phyloP scores from a whole-genome alignment of 1,140 invertebrate genomes.

The Nymphalis io region DNA sequence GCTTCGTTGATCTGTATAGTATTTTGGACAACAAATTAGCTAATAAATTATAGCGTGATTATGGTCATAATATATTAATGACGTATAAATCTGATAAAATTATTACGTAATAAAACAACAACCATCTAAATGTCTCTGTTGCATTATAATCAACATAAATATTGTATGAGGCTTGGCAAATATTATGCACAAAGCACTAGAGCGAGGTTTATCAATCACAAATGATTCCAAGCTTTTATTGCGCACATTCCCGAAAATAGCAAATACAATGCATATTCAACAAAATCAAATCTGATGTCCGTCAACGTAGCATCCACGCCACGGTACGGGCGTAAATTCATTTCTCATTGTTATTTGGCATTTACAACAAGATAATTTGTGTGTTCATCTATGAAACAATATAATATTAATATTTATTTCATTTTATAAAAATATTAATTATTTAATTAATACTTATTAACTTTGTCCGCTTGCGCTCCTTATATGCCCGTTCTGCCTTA shows the following conservation, averaged over 20 bases:
- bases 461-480: too few relatives aligned
- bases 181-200: constrained; percentile 7
- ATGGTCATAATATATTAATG: too few relatives aligned
- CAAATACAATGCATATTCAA: constrained; percentile 29
- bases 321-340: constrained; percentile 46
- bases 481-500: too few relatives aligned
- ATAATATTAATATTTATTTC: too few relatives aligned
- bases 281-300: constrained; percentile 28
- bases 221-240: constrained; percentile 8
- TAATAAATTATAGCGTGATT: too few relatives aligned
- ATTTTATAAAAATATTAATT: too few relatives aligned
- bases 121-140: background rate
- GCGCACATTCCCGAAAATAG: constrained; percentile 21
- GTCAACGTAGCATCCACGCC: constrained; percentile 25
- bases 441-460: too few relatives aligned
- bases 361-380: constrained; percentile 33
- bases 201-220: constrained; percentile 4
- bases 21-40: too few relatives aligned
- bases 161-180: background rate
- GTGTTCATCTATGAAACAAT: background rate
- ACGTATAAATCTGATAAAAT: too few relatives aligned
- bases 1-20: too few relatives aligned
- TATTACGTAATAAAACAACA: too few relatives aligned
- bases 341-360: constrained; percentile 37
- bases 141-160: constrained; percentile 1